A percentile compares a stretch with the other conserved stretches of the same genome.
phyloP scores from a whole-genome alignment of 1,140 invertebrate species.

The Octopus bimaculoides region DNA sequence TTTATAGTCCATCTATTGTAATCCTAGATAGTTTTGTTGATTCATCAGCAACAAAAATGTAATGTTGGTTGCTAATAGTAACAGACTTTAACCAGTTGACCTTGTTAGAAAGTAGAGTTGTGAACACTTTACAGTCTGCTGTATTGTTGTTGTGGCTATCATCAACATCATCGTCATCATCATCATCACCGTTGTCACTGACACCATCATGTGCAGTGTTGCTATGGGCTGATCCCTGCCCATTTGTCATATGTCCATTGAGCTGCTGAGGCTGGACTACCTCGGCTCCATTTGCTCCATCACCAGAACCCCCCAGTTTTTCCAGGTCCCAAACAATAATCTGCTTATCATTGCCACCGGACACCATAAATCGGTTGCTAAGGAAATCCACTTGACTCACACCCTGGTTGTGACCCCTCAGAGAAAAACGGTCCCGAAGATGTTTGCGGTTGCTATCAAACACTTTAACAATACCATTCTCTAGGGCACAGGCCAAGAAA shows the following conservation, averaged over 20 bases:
- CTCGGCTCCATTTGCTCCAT: constrained; percentile 13
- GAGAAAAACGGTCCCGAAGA: constrained; percentile 35
- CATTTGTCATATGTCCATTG: constrained; percentile 12
- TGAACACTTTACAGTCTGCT: constrained; percentile 30
- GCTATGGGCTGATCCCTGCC: constrained; percentile 17
- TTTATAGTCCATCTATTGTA: not conserved
- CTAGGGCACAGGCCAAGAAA: constrained; percentile 44
- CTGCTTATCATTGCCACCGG: constrained; percentile 47
- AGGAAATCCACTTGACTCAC: constrained; percentile 48
- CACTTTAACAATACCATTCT: constrained; percentile 46
- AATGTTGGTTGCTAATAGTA: constrained; percentile 20
- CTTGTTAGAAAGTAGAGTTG: constrained; percentile 37
- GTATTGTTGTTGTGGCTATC: constrained; percentile 26
- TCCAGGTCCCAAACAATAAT: constrained; percentile 46
- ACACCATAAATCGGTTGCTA: constrained; percentile 32
- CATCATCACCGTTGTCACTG: not conserved
- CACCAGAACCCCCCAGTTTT: constrained; percentile 29
- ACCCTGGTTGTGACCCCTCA: constrained; percentile 47
- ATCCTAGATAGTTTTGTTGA: constrained; percentile 29
- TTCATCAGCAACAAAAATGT: constrained; percentile 44
- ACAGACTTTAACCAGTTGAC: constrained; percentile 50
- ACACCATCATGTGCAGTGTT: constrained; percentile 23
- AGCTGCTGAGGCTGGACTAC: not conserved
- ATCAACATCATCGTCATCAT: constrained; percentile 14
- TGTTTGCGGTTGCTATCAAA: constrained; percentile 39